These are phyloP conservation scores for Coendou prehensilis DNA, from an alignment of 2,797 vertebrate genomes.

Conservation along the genomic window DNA sequence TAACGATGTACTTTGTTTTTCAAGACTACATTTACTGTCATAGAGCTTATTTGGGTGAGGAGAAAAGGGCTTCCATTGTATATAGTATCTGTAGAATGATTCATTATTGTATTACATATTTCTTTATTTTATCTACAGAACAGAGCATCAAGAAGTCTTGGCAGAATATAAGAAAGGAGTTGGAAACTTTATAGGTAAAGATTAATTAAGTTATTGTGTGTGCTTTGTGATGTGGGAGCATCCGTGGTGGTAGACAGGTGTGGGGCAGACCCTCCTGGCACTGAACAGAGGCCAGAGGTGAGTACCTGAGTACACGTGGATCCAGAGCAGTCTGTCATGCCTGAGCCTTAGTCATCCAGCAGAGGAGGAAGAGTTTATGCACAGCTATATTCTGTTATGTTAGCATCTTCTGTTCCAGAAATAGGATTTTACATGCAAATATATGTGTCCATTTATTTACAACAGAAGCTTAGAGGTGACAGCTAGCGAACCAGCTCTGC, in stretches of 20 bases:
- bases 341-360: not conserved
- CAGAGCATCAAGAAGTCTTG: slow-evolving; percentile 95
- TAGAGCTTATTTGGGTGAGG: not conserved
- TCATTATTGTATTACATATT: slow-evolving; percentile 4
- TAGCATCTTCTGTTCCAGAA: slow-evolving; percentile 33
- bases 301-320: not conserved
- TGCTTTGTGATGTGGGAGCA: not conserved
- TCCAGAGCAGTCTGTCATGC: not conserved
- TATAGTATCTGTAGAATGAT: not conserved
- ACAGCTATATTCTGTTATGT: not conserved
- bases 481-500: slow-evolving; percentile 34
- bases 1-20: not conserved
- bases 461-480: slow-evolving; percentile 1
- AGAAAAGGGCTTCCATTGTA: not conserved
- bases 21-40: not conserved
- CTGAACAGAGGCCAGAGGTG: not conserved
- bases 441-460: not conserved
- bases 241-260: not conserved
- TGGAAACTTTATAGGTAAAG: slow-evolving; percentile 96
- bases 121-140: slow-evolving; percentile 89
- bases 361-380: not conserved
- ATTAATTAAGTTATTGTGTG: not conserved
- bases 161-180: slow-evolving; percentile 96
- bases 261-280: not conserved
- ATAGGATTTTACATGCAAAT: slow-evolving; percentile 7